phyloP scores from a whole-genome alignment of 2,888 invertebrate genomes.

The Carcina quercana region DNA sequence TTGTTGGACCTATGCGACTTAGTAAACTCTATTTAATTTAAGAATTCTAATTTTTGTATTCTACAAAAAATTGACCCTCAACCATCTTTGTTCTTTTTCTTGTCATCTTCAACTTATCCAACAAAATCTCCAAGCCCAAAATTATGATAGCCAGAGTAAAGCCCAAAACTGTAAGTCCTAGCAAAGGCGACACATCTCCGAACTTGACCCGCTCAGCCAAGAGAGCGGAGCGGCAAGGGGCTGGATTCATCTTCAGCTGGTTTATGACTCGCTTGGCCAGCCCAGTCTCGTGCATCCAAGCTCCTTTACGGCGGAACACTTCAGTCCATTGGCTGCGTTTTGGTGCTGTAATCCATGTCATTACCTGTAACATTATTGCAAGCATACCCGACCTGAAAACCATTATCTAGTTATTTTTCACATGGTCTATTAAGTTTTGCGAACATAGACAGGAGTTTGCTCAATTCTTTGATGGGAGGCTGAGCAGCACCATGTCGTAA shows the following conservation, averaged over 20 bases:
- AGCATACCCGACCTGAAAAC: neutral
- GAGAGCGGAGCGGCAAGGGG: slow-evolving; percentile 45
- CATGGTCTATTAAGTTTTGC: neutral
- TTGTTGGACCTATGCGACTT: too few species aligned
- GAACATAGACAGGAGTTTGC: too few species aligned
- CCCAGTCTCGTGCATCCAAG: slow-evolving; percentile 48
- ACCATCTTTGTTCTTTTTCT: too few species aligned
- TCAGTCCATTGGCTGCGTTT: slow-evolving; percentile 42
- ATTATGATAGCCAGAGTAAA: neutral
- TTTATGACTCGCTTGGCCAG: slow-evolving; percentile 34
- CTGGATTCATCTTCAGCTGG: slow-evolving; percentile 30
- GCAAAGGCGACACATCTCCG: slow-evolving; percentile 40
- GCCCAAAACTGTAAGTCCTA: slow-evolving; percentile 31
- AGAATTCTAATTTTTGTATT: too few species aligned
- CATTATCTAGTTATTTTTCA: neutral
- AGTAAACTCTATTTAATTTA: too few species aligned
- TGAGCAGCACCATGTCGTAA: too few species aligned
- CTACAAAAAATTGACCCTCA: too few species aligned
- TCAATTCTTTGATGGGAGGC: too few species aligned
- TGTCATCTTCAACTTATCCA: neutral
- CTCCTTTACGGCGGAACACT: slow-evolving; percentile 31
- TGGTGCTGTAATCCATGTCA: slow-evolving; percentile 40
- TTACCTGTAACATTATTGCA: slow-evolving; percentile 21
- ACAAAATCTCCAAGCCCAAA: slow-evolving; percentile 28
- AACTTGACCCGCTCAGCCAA: slow-evolving; percentile 53